Base-by-base conservation (phyloP, 2,113 vertebrate species). In the Bubalus kerabau region DNA sequence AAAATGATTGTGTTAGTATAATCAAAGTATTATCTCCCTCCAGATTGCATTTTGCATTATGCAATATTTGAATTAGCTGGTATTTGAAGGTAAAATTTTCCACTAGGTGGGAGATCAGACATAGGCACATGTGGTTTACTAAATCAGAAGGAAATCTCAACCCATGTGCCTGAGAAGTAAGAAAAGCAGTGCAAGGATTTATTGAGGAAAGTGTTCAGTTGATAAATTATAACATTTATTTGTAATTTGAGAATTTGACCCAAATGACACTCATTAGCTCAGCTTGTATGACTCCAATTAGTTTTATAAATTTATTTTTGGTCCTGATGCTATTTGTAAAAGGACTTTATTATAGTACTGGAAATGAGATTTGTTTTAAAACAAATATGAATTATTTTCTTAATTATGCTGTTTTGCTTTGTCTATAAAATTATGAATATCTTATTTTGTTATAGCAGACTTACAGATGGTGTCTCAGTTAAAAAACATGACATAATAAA, bases 191-290 rank as follows among this genome's bases (percentile, higher is more conserved):
- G 86, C 89, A 98, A 98, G 98, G 97, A 99, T 98, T 99, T 99
- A 98, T 98, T 98, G 98, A 98, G 97, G 97, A 98, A 98, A 97
- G 87, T 98, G 97, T 98, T 98, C 95, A 94, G 96, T 97, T 99
- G 98, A 99, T 98, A 98, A 98, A 99, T 36, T 96, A 98, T 98
- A 98, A 97, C 98, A 98, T 98, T 99, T 99, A 98, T 98, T 99
- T 99, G 96, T 98, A 99, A 99, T 99, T 98, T 99, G 97, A 99
- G 94, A 93, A 98, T 98, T 97, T 99, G 98, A 99, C 98, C 98
- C 98, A 97, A 98, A 97, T 97, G 98, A 98, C 97, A 98, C 98
- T 98, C 98, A 98, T 99, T 99, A 98, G 92, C 98, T 98, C 80
- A 98, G 94, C 97, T 98, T 98, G 87, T 98, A 95, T 98, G 86